A percentile compares a stretch with the other conserved stretches of the same genome.
Conservation (phyloP, 1,140 invertebrate species). For the Plutomurus gul region DNA sequence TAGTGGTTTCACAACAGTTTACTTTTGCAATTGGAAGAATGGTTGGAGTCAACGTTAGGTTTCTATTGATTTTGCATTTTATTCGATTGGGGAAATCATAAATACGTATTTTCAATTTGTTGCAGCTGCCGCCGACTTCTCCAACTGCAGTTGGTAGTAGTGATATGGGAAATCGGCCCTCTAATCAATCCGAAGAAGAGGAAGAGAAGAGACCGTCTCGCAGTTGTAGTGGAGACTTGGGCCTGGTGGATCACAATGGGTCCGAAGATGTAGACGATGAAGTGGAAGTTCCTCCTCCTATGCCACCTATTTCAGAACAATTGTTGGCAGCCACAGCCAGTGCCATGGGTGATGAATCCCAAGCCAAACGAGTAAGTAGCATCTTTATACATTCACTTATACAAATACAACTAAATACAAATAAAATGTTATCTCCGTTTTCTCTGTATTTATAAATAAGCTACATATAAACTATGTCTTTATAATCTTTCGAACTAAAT, state of each 20-base stretch:
- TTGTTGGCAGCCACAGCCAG: constrained; percentile 65
- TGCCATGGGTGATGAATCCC: constrained; percentile 62
- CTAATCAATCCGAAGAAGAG: constrained; percentile 40
- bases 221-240: constrained; percentile 39
- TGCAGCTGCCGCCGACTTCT: constrained; percentile 46
- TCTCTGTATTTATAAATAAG: too few species aligned
- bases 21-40: too few species aligned
- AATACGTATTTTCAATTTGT: too few species aligned
- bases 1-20: too few species aligned
- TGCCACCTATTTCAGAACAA: constrained; percentile 89
- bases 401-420: too few species aligned
- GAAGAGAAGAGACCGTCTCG: constrained; percentile 33
- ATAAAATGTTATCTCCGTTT: too few species aligned
- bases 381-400: too few species aligned
- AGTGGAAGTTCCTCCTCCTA: constrained; percentile 88
- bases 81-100: too few species aligned
- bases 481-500: too few species aligned
- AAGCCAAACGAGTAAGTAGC: constrained; percentile 68
- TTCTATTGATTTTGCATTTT: too few species aligned
- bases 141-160: constrained; percentile 39
- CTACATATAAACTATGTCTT: too few species aligned
- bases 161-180: constrained; percentile 50
- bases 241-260: constrained; percentile 36
- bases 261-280: constrained; percentile 77
- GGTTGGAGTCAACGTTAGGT: too few species aligned